Base-by-base conservation (phyloP, 92 coral and sea anemone species). In the Paragorgia papillata region DNA sequence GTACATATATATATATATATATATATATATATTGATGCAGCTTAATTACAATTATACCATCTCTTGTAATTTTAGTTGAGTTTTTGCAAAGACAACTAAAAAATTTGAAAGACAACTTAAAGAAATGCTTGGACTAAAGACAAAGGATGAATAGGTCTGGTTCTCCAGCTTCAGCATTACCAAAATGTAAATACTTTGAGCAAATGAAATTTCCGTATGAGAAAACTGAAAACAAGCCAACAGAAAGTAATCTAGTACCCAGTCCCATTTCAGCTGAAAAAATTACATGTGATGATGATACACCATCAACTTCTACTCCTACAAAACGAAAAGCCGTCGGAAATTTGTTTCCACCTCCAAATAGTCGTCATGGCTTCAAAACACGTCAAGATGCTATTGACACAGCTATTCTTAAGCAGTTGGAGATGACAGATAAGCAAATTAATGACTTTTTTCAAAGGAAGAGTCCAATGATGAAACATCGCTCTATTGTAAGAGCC, bases 1-100 rank as follows among this genome's bases (percentile, higher is more conserved):
- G n/a, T n/a, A n/a, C n/a, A n/a, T n/a, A n/a, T n/a, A n/a, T n/a
- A n/a, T n/a, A n/a, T n/a, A n/a, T n/a, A n/a, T n/a, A n/a, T n/a
- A n/a, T n/a, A n/a, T n/a, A n/a, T n/a, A n/a, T n/a, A n/a, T n/a
- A n/a, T n/a, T n/a, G n/a, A n/a, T n/a, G n/a, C n/a, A n/a, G n/a
- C n/a, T n/a, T n/a, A n/a, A n/a, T n/a, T n/a, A n/a, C n/a, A n/a
- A n/a, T n/a, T n/a, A n/a, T n/a, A n/a, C n/a, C n/a, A n/a, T n/a
- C n/a, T n/a, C n/a, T n/a, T n/a, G n/a, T 76, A 37, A 14, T 77
- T 77, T 22, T 46, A 77, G 82, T 64, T 8, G 74, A 63, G 31
- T 77, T 77, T 48, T 70, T 77, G 60, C 82, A 77, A 77, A 77
- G 63, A 48, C 73, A 77, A 15, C 48, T 77, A 19, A 77, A 77